These are phyloP conservation scores for Hybos culiciformis DNA, from an alignment of 2,888 invertebrate genomes.

Conservation along the genomic window DNA sequence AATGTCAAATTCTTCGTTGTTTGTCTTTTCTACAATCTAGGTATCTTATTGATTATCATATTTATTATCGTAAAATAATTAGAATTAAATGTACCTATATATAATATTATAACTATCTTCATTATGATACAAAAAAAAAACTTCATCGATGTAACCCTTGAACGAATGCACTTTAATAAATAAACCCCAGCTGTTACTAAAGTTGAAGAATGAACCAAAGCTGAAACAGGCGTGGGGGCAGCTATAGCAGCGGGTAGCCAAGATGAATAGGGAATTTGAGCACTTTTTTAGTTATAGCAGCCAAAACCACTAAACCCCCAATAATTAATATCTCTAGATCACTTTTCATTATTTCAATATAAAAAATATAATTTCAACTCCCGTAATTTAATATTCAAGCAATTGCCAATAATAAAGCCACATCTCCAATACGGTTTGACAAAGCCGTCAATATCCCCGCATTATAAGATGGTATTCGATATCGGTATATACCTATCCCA, in stretches of 20 bases:
- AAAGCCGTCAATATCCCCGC: conserved; percentile 58
- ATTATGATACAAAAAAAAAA: too few relatives aligned
- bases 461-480: conserved; percentile 52
- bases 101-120: too few relatives aligned
- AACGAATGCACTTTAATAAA: too few relatives aligned
- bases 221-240: conserved; percentile 57
- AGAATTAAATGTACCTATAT: too few relatives aligned
- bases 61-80: too few relatives aligned
- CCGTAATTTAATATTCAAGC: conserved; percentile 43
- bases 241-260: conserved; percentile 64
- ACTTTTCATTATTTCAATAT: conserved; percentile 39
- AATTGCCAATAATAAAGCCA: conserved; percentile 47
- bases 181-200: conserved; percentile 64
- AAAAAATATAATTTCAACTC: conserved; percentile 41
- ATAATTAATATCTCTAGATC: conserved; percentile 36
- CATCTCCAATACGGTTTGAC: conserved; percentile 62
- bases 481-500: too few relatives aligned
- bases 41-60: too few relatives aligned
- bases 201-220: conserved; percentile 65
- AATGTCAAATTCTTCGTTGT: too few relatives aligned
- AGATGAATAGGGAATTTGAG: conserved; percentile 55
- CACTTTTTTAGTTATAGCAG: conserved; percentile 48
- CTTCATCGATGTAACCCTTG: too few relatives aligned
- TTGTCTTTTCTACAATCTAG: too few relatives aligned
- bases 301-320: conserved; percentile 38